These are phyloP conservation scores for Oscheius sp. DNA, from an alignment of 2,888 invertebrate species.

Conservation along the genomic window DNA sequence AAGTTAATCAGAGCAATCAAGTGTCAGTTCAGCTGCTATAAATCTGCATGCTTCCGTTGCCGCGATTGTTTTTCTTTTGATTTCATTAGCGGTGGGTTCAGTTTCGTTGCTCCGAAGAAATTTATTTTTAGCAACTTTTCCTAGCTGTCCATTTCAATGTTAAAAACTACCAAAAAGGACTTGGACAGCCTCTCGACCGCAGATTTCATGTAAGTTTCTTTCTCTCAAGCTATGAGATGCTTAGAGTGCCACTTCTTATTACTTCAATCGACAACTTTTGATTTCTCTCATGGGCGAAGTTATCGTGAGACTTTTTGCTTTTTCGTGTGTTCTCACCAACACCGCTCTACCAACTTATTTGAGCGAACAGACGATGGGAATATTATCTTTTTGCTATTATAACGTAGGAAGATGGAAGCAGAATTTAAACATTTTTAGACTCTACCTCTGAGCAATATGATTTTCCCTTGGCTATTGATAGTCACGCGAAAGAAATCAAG, in stretches of 20 bases:
- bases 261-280: slow-evolving; percentile 15
- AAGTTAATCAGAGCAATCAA: background rate
- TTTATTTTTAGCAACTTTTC: slow-evolving; percentile 2
- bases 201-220: background rate
- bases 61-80: background rate
- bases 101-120: no score
- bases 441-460: background rate
- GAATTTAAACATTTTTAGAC: background rate
- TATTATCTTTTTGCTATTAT: background rate
- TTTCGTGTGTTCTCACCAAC: background rate
- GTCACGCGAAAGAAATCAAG: slow-evolving; percentile 7
- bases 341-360: no score
- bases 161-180: background rate
- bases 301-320: background rate
- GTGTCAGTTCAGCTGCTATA: background rate
- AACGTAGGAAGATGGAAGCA: background rate
- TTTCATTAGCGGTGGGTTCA: background rate
- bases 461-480: slow-evolving; percentile 8
- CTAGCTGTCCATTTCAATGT: slow-evolving; percentile 6
- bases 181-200: slow-evolving; percentile 1
- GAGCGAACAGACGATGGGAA: no score
- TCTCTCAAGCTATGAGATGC: background rate
- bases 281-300: slow-evolving; percentile 14
- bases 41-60: no score
- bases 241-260: slow-evolving; percentile 11